Conservation (phyloP, 2,888 invertebrate species). For the Heliconius charithonia region DNA sequence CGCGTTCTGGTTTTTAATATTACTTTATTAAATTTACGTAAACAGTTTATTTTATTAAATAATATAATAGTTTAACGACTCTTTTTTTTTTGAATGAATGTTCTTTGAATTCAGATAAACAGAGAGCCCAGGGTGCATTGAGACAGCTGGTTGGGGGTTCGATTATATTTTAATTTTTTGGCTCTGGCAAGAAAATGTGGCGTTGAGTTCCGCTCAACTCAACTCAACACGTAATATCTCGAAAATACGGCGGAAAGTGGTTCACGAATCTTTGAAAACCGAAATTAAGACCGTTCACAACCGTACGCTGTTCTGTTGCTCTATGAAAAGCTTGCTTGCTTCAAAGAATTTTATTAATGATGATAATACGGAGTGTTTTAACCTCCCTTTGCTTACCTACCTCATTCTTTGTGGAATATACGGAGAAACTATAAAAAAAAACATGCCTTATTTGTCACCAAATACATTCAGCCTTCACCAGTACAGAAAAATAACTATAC, state of each 20-base stretch:
- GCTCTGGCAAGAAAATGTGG: neutral
- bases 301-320: too few relatives aligned
- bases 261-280: neutral
- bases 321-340: too few relatives aligned
- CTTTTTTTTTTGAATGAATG: neutral
- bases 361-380: too few relatives aligned
- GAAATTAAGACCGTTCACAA: too few relatives aligned
- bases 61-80: neutral
- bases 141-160: neutral
- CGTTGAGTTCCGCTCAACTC: neutral
- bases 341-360: too few relatives aligned
- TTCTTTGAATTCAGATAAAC: neutral
- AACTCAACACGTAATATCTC: neutral
- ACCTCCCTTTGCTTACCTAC: too few relatives aligned
- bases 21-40: conserved; percentile 10
- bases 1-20: conserved; percentile 21
- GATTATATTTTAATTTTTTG: neutral
- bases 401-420: too few relatives aligned
- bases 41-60: conserved; percentile 4
- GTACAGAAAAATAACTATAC: neutral
- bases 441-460: too few relatives aligned
- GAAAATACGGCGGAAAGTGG: neutral
- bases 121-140: neutral
- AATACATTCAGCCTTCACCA: too few relatives aligned
- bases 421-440: too few relatives aligned